Conservation (phyloP, 2,797 vertebrate genomes). For the Syngnathus acus region DNA sequence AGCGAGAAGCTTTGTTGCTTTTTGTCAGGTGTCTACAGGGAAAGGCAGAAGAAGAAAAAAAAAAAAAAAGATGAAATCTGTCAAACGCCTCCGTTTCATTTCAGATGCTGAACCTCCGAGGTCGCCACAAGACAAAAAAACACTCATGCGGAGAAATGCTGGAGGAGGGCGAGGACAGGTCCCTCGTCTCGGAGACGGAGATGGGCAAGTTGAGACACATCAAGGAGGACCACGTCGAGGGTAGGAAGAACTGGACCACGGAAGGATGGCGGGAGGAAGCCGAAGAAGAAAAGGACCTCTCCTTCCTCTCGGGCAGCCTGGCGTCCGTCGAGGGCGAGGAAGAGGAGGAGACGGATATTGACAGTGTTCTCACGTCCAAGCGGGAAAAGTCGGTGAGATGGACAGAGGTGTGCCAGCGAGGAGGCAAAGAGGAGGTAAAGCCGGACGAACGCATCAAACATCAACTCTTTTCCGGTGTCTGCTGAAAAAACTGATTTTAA, state of each 20-base stretch:
- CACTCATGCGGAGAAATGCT: conserved; percentile 39
- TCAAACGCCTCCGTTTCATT: conserved; percentile 51
- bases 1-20: conserved; percentile 53
- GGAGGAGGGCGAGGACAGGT: conserved; percentile 53
- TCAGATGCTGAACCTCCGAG: conserved; percentile 70
- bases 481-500: conserved; percentile 39
- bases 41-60: conserved; percentile 17
- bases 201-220: conserved; percentile 48
- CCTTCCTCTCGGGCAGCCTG: conserved; percentile 29
- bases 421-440: conserved; percentile 37
- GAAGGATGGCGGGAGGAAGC: conserved; percentile 34
- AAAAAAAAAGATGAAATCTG: conserved; percentile 30
- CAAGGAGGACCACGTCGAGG: conserved; percentile 31
- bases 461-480: conserved; percentile 69
- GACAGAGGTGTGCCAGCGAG: conserved; percentile 48
- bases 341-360: conserved; percentile 47
- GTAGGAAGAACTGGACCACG: conserved; percentile 25
- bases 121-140: conserved; percentile 64
- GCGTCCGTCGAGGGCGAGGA: conserved; percentile 38
- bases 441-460: conserved; percentile 50
- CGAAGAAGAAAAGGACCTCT: conserved; percentile 25
- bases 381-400: conserved; percentile 46
- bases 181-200: conserved; percentile 53
- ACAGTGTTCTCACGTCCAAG: conserved; percentile 24
- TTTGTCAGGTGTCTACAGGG: conserved; percentile 62